Evolutionary conservation across 2,888 invertebrate species (phyloP).

Genomic region (Drosophila quinaria): DNA sequence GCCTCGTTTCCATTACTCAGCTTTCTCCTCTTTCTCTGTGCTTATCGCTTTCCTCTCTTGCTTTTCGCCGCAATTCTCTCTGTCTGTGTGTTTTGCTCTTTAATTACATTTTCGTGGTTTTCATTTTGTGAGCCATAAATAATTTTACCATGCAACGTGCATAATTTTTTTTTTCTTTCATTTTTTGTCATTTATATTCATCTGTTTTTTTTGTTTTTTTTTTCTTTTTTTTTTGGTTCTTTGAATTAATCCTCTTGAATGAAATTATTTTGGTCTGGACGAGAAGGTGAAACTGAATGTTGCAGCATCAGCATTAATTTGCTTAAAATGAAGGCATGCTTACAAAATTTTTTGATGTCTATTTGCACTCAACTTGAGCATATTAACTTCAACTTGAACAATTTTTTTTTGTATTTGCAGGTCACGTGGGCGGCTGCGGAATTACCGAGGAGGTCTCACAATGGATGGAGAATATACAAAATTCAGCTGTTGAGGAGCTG

Average conservation of each 20-base stretch:
- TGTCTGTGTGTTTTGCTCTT: slow-evolving; percentile 60
- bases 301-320: slow-evolving; percentile 76
- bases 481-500: slow-evolving; percentile 89
- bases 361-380: slow-evolving; percentile 38
- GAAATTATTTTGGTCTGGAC: slow-evolving; percentile 43
- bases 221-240: slow-evolving; percentile 9
- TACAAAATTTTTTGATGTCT: slow-evolving; percentile 32
- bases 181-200: slow-evolving; percentile 3
- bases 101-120: slow-evolving; percentile 82
- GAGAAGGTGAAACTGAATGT: slow-evolving; percentile 30
- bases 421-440: slow-evolving; percentile 94
- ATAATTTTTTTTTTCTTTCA: slow-evolving; percentile 6
- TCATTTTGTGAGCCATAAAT: slow-evolving; percentile 74
- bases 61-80: slow-evolving; percentile 4
- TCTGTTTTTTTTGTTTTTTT: slow-evolving; percentile 5
- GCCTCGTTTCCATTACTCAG: slow-evolving; percentile 7
- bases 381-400: slow-evolving; percentile 27
- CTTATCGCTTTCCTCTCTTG: neutral
- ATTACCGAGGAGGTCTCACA: slow-evolving; percentile 94
- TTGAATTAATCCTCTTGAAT: slow-evolving; percentile 16
- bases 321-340: slow-evolving; percentile 49
- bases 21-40: slow-evolving; percentile 5
- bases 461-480: slow-evolving; percentile 97
- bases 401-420: slow-evolving; percentile 85
- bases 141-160: slow-evolving; percentile 63